Evolutionary conservation across 1,140 invertebrate genomes (phyloP), one percentile per base, ranked within the genome.

Genomic region (Drosophila asahinai): DNA sequence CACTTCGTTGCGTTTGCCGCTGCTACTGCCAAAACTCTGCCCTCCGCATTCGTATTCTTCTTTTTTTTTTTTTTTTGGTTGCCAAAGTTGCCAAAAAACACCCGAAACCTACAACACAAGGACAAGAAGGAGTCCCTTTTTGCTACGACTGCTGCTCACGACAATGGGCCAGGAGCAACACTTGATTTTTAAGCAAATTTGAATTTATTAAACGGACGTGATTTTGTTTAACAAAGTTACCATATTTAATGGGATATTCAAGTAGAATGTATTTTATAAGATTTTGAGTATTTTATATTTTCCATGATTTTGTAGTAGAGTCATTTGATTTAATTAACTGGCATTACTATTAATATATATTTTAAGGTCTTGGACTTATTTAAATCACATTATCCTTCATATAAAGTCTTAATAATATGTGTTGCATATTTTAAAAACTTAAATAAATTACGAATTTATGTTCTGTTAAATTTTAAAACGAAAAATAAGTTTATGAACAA

Each of bases 31-130:
- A 40, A 30, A 52, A 30, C 5, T 42, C 14, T 42, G 40, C 40
- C 27, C 36, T 38, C 11, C 9, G 33, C 15, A 22, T 38, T 55
- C 52, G 75, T 71, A 61, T 75, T 33, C 22, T 17, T 7, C 12
- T 25, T 55, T 40, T 17, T 15, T 17, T 55, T 64, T 70, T 84
- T 89, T 81, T 73, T 86, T 89, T 81, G 79, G 68, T 90, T 90
- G 78, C 81, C 86, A 90, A 86, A 55, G 52, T 55, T 55, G 52
- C 52, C 30, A 55, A 57, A 57, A 57, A 57, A 91, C 81, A 87
- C 81, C 73, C 81, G 78, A 84, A 78, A 75, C 62, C 74, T 63
- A 78, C 80, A 89, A 67, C 71, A 80, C 82, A 86, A 84, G 82
- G 74, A 86, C 76, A 83, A 82, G 79, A 83, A 77, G 79, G 62